phyloP scores from a whole-genome alignment of 1,140 invertebrate species.

The Platyscapa corneri region DNA sequence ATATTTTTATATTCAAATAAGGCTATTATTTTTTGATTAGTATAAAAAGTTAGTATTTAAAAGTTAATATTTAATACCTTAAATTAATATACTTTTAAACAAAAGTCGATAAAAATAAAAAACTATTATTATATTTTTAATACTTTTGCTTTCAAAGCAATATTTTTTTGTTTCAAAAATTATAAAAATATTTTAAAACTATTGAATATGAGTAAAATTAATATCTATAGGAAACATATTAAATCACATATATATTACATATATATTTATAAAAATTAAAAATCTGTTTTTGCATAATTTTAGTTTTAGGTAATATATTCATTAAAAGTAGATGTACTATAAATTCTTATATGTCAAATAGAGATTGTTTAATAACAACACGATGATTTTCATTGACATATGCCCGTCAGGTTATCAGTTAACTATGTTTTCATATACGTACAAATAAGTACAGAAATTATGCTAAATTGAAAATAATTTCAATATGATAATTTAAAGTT shows the following conservation, averaged over 20 bases:
- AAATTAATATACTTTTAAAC: too few species aligned
- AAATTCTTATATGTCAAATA: neutral
- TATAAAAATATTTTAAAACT: neutral
- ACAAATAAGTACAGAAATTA: neutral
- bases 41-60: too few species aligned
- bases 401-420: neutral
- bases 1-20: too few species aligned
- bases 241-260: neutral
- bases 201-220: neutral
- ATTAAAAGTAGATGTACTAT: neutral
- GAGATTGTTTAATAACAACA: slow-evolving; percentile 13
- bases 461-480: neutral
- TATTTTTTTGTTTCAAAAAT: too few species aligned
- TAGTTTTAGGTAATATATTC: neutral
- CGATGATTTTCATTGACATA: neutral
- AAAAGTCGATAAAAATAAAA: too few species aligned
- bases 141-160: too few species aligned
- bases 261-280: neutral
- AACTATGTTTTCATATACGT: slow-evolving; percentile 2
- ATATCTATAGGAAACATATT: neutral
- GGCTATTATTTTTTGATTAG: too few species aligned
- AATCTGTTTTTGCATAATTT: neutral
- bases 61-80: too few species aligned
- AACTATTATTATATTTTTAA: too few species aligned
- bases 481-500: neutral